These are phyloP conservation scores for Holotrichia oblita DNA, from an alignment of 1,140 invertebrate genomes.

Conservation along the genomic window DNA sequence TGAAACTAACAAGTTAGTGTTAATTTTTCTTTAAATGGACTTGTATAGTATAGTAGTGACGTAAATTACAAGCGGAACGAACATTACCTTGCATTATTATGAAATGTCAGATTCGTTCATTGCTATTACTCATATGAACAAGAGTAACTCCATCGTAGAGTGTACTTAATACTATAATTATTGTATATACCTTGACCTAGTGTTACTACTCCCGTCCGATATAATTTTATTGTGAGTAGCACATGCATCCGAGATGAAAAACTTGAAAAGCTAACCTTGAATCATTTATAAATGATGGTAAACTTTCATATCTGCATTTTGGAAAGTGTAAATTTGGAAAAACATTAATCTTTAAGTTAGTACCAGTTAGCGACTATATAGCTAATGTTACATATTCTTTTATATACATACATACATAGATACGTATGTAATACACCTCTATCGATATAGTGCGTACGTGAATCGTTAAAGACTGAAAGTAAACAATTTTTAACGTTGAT, in stretches of 20 bases:
- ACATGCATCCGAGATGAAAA: not conserved
- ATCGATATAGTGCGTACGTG: too few relatives aligned
- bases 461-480: too few relatives aligned
- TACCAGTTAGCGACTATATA: too few relatives aligned
- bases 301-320: not conserved
- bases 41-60: not conserved
- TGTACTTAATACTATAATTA: not conserved
- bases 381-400: too few relatives aligned
- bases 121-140: not conserved
- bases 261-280: not conserved
- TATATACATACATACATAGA: too few relatives aligned
- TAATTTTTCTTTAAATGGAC: not conserved
- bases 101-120: not conserved
- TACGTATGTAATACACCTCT: too few relatives aligned
- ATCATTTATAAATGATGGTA: not conserved
- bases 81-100: slow-evolving; percentile 3
- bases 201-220: not conserved
- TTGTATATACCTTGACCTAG: not conserved
- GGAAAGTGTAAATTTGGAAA: not conserved
- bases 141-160: not conserved
- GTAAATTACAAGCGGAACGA: not conserved
- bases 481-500: too few relatives aligned
- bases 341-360: too few relatives aligned
- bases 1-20: too few relatives aligned
- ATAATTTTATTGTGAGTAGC: not conserved